Conservation (phyloP, 2,797 vertebrate genomes). For the Coendou prehensilis region DNA sequence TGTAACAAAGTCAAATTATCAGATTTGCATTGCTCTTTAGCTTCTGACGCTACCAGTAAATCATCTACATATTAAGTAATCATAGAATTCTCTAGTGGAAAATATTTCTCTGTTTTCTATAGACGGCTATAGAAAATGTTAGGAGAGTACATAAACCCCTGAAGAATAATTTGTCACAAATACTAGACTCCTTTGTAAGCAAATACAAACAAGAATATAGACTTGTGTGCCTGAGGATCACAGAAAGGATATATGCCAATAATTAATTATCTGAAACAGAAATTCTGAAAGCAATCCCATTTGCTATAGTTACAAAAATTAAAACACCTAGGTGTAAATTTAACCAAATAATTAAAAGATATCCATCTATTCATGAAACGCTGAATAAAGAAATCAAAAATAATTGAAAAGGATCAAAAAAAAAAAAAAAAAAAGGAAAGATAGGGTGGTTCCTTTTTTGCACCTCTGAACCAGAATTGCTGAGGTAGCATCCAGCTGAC, state of each 20-base stretch:
- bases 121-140: neutral
- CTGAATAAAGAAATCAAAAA: neutral
- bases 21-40: neutral
- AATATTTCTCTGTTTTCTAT: neutral
- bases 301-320: neutral
- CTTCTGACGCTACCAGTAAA: slow-evolving; percentile 10
- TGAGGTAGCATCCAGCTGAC: neutral
- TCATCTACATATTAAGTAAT: neutral
- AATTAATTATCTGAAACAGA: neutral
- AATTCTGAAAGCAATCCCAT: neutral
- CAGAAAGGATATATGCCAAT: neutral
- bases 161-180: slow-evolving; percentile 35
- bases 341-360: neutral
- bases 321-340: neutral
- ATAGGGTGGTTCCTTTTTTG: neutral
- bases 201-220: neutral
- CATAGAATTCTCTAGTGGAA: neutral
- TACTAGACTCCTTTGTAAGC: neutral
- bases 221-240: neutral
- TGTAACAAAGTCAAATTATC: neutral
- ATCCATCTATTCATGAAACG: neutral
- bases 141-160: neutral
- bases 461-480: neutral
- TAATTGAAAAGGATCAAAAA: neutral
- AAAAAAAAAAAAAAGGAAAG: neutral